phyloP scores from a whole-genome alignment of 2,888 invertebrate genomes.

The Ametastegia equiseti region DNA sequence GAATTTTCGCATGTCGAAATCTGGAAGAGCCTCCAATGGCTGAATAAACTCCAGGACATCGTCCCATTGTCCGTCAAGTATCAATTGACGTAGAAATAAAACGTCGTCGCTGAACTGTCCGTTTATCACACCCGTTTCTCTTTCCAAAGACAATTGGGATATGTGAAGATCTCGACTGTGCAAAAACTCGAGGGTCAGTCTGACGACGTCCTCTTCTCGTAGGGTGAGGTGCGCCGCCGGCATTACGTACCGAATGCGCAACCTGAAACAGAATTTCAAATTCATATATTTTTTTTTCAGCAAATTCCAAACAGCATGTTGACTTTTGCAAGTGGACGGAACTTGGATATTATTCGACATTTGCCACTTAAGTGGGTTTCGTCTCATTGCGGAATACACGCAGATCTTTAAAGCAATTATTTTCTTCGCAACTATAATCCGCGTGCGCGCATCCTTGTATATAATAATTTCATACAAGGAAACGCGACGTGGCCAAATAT shows the following conservation, averaged over 20 bases:
- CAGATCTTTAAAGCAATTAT: no score
- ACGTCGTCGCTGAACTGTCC: constrained; percentile 96
- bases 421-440: neutral
- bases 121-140: constrained; percentile 97
- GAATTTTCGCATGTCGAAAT: constrained; percentile 91
- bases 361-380: no score
- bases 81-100: constrained; percentile 94
- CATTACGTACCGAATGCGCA: constrained; percentile 81
- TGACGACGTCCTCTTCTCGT: constrained; percentile 93
- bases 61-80: constrained; percentile 99
- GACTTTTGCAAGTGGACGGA: neutral
- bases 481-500: neutral
- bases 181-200: constrained; percentile 90
- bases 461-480: neutral
- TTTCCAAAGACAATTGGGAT: constrained; percentile 91
- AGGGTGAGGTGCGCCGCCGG: constrained; percentile 90
- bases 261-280: constrained; percentile 63
- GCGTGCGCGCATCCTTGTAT: no score
- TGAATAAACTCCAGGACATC: constrained; percentile 97
- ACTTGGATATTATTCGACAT: no score
- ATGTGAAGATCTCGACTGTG: constrained; percentile 95
- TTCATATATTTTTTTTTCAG: neutral
- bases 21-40: constrained; percentile 89
- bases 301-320: no score
- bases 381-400: no score